Base-by-base conservation (phyloP, 2,113 vertebrate species). In the Lontra canadensis region DNA sequence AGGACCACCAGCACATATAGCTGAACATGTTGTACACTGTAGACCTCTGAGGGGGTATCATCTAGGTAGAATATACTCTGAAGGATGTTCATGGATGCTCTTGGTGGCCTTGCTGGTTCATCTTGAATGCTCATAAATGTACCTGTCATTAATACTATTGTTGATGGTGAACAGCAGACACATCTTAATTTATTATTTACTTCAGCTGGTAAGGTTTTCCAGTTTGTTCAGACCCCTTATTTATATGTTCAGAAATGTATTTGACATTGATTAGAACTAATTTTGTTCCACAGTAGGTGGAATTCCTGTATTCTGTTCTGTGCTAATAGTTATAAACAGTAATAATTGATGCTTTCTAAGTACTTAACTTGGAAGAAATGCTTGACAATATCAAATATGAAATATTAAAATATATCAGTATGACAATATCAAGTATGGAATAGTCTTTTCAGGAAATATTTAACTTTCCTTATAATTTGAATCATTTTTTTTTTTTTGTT, bases 301-400 rank as follows among this genome's bases (percentile, higher is more conserved):
- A 95, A 95, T 97, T 97, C 80, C 57, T 94, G 88, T 96, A 31
- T 42, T 88, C 36, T 96, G 67, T 44, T 96, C 90, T 63, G 39
- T 93, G 89, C 88, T 97, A 96, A 85, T 69, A 97, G 95, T 90
- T 96, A 71, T 97, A 94, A 98, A 92, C 61, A 86, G 65, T 96
- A 92, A 97, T 98, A 98, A 98, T 98, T 98, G 98, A 98, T 98
- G 91, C 83, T 90, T 96, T 92, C 90, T 97, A 97, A 97, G 95
- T 97, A 67, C 52, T 96, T 98, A 81, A 97, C 97, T 98, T 96
- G 76, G 96, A 97, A 97, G 93, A 96, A 98, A 92, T 96, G 89
- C 96, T 96, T 96, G 88, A 95, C 78, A 89, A 5, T 95, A 92
- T 97, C 83, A 85, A 96, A 92, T 44, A 47, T 93, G 57, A 93